These are phyloP conservation scores for Eriocheir sinensis DNA, from an alignment of 1,140 invertebrate genomes.

Conservation along the genomic window DNA sequence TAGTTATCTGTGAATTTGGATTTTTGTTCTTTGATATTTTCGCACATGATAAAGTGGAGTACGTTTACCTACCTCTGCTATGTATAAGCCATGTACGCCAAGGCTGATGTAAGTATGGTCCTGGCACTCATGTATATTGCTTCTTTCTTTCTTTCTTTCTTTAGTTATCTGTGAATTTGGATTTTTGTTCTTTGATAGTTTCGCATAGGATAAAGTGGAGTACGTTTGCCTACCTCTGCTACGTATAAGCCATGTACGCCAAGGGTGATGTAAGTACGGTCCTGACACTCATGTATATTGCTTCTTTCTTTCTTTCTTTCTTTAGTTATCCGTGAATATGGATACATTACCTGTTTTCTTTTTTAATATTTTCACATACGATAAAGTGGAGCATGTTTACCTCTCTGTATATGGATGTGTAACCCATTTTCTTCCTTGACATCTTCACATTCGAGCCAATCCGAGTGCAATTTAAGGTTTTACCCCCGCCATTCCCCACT, in stretches of 20 bases:
- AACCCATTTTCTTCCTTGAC: too few species aligned
- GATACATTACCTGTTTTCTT: too few species aligned
- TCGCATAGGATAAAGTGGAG: too few species aligned
- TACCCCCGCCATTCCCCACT: background rate
- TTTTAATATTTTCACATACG: too few species aligned
- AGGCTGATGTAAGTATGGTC: slow-evolving; percentile 41
- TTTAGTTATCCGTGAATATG: background rate
- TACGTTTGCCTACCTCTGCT: slow-evolving; percentile 65
- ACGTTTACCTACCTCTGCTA: slow-evolving; percentile 65
- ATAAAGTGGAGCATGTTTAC: too few species aligned
- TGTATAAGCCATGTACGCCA: slow-evolving; percentile 38
- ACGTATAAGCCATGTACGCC: slow-evolving; percentile 40
- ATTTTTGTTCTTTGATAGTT: too few species aligned
- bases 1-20: background rate
- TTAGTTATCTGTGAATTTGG: background rate
- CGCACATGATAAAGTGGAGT: too few species aligned
- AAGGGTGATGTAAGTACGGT: slow-evolving; percentile 40
- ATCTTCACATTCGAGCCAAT: too few species aligned
- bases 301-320: background rate
- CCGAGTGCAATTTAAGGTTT: background rate
- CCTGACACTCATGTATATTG: background rate
- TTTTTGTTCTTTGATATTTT: too few species aligned
- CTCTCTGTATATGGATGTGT: slow-evolving; percentile 52
- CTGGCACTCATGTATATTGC: background rate
- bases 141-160: background rate